Base-by-base conservation (phyloP, 2,113 vertebrate genomes). In the Raphicerus campestris region DNA sequence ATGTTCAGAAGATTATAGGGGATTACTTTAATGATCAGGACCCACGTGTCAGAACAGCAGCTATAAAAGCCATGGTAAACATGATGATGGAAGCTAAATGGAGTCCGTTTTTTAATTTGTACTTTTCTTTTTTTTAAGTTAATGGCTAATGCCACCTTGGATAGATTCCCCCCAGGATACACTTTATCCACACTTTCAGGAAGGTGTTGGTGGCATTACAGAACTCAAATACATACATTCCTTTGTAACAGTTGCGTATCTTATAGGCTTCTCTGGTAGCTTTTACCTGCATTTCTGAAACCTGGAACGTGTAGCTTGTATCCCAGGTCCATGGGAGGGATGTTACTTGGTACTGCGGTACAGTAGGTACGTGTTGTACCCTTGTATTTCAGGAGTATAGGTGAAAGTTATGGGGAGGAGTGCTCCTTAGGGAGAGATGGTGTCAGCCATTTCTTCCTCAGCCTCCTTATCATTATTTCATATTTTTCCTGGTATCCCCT, bases 11-110 rank as follows among this genome's bases (percentile, higher is more conserved):
- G 96, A 99, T 99, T 96, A 99, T 99, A 97, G 99, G 99, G 11
- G 99, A 99, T 96, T 99, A 99, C 97, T 99, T 99, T 84, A 98
- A 95, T 75, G 99, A 99, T 98, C 99, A 99, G 98, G 99, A 99
- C 63, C 99, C 99, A 47, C 99, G 99, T 61, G 99, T 99, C 15
- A 99, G 99, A 92, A 99, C 99, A 0, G 99, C 99, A 45, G 99
- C 99, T 85, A 99, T 99, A 97, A 99, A 99, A 98, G 99, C 99
- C 47, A 99, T 99, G 99, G 99, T 99, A 98, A 96, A 97, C 51
- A 5, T 24, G 55, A 82, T 92, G 39, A n/a, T 86, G n/a, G 55
- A 86, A 92, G 94, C 24, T 63, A 70, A 32, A n/a, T 70, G 42
- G 81, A 56, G 77, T 9, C 77, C 7, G 16, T 87, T 85, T 83